phyloP scores from a whole-genome alignment of 2,888 invertebrate genomes.

The Ganaspis brasiliensis region DNA sequence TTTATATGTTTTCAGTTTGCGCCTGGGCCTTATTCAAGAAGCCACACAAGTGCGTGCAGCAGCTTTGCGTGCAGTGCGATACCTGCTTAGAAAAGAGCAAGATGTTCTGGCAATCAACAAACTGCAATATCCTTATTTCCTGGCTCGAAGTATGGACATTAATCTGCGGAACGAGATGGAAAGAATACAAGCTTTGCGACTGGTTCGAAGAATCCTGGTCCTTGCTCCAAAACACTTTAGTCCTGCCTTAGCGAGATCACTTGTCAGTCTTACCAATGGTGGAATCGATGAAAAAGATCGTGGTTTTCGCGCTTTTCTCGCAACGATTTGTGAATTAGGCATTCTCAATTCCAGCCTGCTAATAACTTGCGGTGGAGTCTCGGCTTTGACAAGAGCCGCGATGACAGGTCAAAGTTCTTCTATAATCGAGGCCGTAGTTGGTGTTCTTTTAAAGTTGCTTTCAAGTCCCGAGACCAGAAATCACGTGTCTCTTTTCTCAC shows the following conservation, averaged over 20 bases:
- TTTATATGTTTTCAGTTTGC: conserved; percentile 85
- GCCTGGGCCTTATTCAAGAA: conserved; percentile 91
- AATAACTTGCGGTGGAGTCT: conserved; percentile 91
- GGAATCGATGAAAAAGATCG: conserved; percentile 91
- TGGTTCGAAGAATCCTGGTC: conserved; percentile 88
- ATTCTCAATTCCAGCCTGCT: conserved; percentile 91
- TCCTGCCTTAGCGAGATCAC: conserved; percentile 88
- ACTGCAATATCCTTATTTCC: conserved; percentile 91
- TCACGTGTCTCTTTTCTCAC: conserved; percentile 90
- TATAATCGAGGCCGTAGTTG: conserved; percentile 94
- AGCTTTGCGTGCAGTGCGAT: conserved; percentile 92
- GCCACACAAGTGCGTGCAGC: conserved; percentile 95
- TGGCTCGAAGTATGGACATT: conserved; percentile 94
- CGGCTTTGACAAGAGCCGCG: conserved; percentile 90
- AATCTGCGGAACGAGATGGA: conserved; percentile 95
- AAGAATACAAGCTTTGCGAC: conserved; percentile 93
- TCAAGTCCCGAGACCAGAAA: conserved; percentile 93
- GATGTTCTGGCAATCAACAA: conserved; percentile 91
- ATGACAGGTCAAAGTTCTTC: conserved; percentile 93
- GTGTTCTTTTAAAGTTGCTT: conserved; percentile 91
- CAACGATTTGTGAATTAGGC: conserved; percentile 94
- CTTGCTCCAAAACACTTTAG: conserved; percentile 87
- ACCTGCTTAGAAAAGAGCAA: conserved; percentile 89
- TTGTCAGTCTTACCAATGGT: conserved; percentile 92
- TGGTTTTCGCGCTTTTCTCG: conserved; percentile 91